Percentiles rank a stretch among this genome's conserved stretches.
Evolutionary conservation across 1,140 invertebrate genomes (phyloP).

Genomic region (Hyles euphorbiae): DNA sequence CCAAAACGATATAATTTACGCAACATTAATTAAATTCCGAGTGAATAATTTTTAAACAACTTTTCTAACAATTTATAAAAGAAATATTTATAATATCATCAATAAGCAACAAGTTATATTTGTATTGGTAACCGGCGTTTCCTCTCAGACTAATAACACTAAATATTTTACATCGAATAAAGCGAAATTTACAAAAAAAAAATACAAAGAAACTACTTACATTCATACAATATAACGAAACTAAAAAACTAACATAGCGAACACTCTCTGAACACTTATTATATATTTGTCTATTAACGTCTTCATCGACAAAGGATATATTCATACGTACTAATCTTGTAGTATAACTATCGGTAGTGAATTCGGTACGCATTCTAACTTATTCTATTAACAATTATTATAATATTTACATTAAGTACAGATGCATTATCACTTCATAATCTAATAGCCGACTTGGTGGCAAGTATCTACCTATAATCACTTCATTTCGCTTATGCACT

Average conservation of each 20-base stretch:
- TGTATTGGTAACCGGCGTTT: conserved; percentile 75
- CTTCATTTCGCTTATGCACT: conserved; percentile 8
- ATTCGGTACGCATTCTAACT: conserved; percentile 60
- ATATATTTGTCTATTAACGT: conserved; percentile 44
- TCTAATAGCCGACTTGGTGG: conserved; percentile 32
- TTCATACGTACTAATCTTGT: conserved; percentile 39
- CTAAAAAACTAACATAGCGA: conserved; percentile 55
- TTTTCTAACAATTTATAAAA: conserved; percentile 71
- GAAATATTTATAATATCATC: conserved; percentile 68
- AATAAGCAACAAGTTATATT: conserved; percentile 74
- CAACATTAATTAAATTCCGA: conserved; percentile 53
- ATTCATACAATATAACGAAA: conserved; percentile 44
- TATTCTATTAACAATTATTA: conserved; percentile 42
- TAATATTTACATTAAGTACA: conserved; percentile 69
- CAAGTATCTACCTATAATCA: conserved; percentile 13
- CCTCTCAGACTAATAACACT: conserved; percentile 73
- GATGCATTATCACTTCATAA: conserved; percentile 52
- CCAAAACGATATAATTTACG: conserved; percentile 58
- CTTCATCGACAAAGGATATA: conserved; percentile 52
- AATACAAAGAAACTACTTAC: conserved; percentile 59
- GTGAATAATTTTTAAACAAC: conserved; percentile 53
- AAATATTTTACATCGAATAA: conserved; percentile 65
- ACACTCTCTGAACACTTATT: conserved; percentile 65
- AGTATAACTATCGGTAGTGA: conserved; percentile 58
- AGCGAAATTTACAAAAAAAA: conserved; percentile 66